These are phyloP conservation scores for Mycteria americana DNA, from an alignment of 2,797 vertebrate species.

Conservation along the genomic window DNA sequence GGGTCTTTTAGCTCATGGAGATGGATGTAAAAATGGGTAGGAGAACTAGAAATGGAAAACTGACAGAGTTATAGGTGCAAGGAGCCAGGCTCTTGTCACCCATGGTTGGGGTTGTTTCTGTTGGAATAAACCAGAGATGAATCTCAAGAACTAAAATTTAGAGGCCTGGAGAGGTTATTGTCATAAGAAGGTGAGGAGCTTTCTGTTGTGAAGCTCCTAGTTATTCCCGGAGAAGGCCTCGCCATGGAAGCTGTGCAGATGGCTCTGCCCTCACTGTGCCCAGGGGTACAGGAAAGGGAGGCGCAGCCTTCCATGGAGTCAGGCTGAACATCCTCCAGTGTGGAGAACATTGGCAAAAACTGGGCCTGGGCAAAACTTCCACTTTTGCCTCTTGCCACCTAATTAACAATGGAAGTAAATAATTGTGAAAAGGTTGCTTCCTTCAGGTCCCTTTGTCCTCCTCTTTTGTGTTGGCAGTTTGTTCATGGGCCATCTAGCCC, in stretches of 20 bases:
- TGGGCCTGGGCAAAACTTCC: background rate
- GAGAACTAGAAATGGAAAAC: background rate
- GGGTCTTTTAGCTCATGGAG: background rate
- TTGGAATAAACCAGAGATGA: background rate
- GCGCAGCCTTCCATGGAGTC: accelerated
- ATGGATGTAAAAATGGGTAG: background rate
- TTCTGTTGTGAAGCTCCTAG: background rate
- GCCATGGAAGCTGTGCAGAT: background rate
- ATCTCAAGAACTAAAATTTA: background rate
- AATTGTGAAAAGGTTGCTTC: background rate
- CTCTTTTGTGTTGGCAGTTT: background rate
- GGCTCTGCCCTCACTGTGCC: background rate
- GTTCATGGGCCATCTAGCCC: background rate
- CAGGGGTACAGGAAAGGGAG: background rate
- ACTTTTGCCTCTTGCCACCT: background rate
- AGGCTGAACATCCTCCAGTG: background rate
- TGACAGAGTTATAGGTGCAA: background rate
- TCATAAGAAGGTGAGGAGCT: background rate
- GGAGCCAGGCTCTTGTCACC: background rate
- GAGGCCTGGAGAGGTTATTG: background rate
- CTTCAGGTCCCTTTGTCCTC: background rate
- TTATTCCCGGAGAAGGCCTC: background rate
- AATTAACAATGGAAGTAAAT: background rate
- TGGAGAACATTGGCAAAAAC: background rate
- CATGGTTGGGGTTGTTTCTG: background rate